A percentile compares a stretch with the other conserved stretches of the same genome.
Conservation (phyloP, 2,888 invertebrate species). For the Endotricha flammealis region DNA sequence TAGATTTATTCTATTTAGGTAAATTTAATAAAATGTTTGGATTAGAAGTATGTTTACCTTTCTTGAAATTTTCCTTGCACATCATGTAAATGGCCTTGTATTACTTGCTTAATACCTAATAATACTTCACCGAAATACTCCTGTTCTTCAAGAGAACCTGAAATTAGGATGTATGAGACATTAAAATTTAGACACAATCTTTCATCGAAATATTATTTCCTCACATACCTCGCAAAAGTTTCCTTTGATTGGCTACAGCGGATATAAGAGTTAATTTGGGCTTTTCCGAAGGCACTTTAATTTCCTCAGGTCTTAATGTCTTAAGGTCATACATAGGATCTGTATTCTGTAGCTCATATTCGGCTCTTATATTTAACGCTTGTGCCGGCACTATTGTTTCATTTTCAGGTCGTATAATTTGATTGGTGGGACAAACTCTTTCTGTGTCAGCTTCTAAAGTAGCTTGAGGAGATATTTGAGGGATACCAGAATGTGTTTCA, state of each 20-base stretch:
- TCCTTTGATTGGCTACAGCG: constrained; percentile 79
- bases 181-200: too few species aligned
- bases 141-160: constrained; percentile 84
- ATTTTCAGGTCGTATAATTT: constrained; percentile 31
- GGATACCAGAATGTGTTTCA: constrained; percentile 32
- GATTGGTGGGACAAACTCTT: constrained; percentile 29
- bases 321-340: constrained; percentile 57
- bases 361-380: constrained; percentile 45
- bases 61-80: constrained; percentile 85
- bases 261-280: constrained; percentile 76
- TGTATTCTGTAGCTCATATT: constrained; percentile 45
- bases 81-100: constrained; percentile 85
- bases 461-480: constrained; percentile 31
- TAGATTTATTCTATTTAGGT: too few species aligned
- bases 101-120: constrained; percentile 87
- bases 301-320: constrained; percentile 69
- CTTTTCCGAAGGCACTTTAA: constrained; percentile 75
- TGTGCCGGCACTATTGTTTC: constrained; percentile 26
- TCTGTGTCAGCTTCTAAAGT: constrained; percentile 28
- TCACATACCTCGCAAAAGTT: constrained; percentile 72
- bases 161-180: constrained; percentile 16
- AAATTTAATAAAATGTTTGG: neutral
- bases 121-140: constrained; percentile 90
- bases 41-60: constrained; percentile 41
- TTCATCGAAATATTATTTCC: constrained; percentile 16